Percentiles rank a stretch among this genome's conserved stretches.
Conservation (phyloP, 2,113 vertebrate genomes). For the Strix uralensis region DNA sequence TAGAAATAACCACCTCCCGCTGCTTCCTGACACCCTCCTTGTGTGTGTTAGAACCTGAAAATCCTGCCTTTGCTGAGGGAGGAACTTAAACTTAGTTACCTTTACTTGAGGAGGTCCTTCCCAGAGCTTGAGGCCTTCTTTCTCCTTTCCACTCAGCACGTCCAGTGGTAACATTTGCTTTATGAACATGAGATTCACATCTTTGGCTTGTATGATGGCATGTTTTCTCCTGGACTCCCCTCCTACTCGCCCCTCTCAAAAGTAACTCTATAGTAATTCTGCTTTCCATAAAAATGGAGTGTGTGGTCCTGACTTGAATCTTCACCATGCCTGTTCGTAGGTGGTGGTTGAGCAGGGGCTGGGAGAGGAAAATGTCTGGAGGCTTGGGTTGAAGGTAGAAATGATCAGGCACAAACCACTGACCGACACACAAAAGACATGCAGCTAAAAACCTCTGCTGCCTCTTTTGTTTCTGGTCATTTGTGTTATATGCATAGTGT, state of each 20-base stretch:
- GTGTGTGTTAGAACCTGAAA: neutral
- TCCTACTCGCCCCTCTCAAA: neutral
- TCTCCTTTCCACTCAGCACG: neutral
- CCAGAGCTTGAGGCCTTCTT: neutral
- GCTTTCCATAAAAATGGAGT: neutral
- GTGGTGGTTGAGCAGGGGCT: neutral
- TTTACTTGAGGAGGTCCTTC: neutral
- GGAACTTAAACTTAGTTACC: neutral
- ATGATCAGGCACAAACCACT: neutral
- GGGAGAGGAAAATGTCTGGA: neutral
- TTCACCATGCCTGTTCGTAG: rapidly evolving
- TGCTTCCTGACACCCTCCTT: neutral
- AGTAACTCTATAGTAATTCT: neutral
- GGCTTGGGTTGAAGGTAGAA: neutral
- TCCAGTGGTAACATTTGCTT: neutral
- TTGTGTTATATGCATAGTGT: rapidly evolving
- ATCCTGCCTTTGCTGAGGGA: neutral
- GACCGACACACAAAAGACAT: neutral
- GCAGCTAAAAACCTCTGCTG: neutral
- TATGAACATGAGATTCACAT: neutral
- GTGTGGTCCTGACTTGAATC: neutral
- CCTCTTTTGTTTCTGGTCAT: neutral
- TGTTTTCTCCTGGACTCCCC: neutral
- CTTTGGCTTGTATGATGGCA: neutral
- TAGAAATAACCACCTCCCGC: neutral